Evolutionary conservation across 1,140 invertebrate species (phyloP).

Genomic region (Andricus grossulariae): DNA sequence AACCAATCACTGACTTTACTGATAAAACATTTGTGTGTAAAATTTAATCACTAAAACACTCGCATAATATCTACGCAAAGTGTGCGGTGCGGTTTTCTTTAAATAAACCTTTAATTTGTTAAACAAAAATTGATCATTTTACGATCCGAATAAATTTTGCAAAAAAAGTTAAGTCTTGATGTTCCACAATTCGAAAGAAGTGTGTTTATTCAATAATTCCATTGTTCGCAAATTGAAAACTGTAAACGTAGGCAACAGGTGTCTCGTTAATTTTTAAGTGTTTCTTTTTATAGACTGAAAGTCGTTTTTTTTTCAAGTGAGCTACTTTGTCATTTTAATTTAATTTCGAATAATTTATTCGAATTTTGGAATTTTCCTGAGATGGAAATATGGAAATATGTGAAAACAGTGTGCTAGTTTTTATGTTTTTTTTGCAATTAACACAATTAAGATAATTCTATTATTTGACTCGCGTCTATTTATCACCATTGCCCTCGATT

Average conservation of each 20-base stretch:
- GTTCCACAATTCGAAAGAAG: not conserved
- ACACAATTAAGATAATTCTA: not conserved
- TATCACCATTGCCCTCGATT: not conserved
- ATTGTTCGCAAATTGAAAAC: constrained; percentile 12
- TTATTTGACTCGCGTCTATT: constrained; percentile 8
- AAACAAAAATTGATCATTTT: not conserved
- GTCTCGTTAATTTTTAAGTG: not conserved
- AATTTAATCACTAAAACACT: not conserved
- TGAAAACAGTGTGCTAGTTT: not conserved
- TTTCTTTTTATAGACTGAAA: not conserved
- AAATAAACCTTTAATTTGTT: not conserved
- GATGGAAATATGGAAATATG: not conserved
- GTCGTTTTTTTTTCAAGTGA: not conserved
- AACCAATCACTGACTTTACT: constrained; percentile 19
- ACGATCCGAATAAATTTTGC: not conserved
- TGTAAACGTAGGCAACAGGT: constrained; percentile 29
- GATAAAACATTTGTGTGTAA: not conserved
- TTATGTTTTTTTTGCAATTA: not conserved
- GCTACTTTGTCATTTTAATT: not conserved
- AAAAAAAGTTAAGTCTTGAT: not conserved
- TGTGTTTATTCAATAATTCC: not conserved
- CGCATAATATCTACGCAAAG: not conserved
- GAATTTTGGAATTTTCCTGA: too few species aligned
- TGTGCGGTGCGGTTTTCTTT: not conserved
- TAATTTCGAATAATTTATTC: not conserved